These are phyloP conservation scores for Euclidia mi DNA, from an alignment of 2,888 invertebrate genomes.

Conservation along the genomic window DNA sequence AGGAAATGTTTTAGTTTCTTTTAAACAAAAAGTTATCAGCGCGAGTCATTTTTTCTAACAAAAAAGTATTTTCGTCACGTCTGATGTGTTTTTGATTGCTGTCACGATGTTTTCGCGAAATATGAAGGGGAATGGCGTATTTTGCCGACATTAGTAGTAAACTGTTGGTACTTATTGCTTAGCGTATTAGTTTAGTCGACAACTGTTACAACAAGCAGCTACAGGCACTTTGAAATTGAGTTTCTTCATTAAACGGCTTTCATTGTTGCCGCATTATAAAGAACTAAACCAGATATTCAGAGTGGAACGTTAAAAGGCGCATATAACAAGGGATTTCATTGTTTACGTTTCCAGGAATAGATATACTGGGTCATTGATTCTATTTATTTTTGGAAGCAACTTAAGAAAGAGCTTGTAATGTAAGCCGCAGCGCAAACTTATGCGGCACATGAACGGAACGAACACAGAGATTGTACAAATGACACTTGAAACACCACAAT, in stretches of 20 bases:
- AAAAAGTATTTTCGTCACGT: conserved; percentile 27
- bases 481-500: conserved; percentile 19
- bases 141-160: not conserved
- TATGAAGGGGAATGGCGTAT: conserved; percentile 9
- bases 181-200: not conserved
- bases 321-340: conserved; percentile 1
- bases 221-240: not conserved
- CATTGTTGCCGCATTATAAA: not conserved
- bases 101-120: conserved; percentile 23
- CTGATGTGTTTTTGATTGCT: conserved; percentile 49
- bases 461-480: conserved; percentile 1
- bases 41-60: not conserved
- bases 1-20: conserved; percentile 35
- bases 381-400: not conserved
- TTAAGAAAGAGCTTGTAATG: too few relatives aligned
- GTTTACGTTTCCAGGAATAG: conserved; percentile 13
- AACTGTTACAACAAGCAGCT: not conserved
- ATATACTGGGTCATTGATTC: conserved; percentile 3
- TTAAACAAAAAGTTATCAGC: conserved; percentile 22
- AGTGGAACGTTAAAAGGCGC: not conserved
- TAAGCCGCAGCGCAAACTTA: too few relatives aligned
- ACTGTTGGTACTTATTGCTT: not conserved
- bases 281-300: not conserved
- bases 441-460: not conserved
- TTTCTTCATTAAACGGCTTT: not conserved